Percentiles rank a stretch among this genome's conserved stretches.
Conservation (phyloP, 2,888 invertebrate genomes). For the Rhagophthalmus giganteus region DNA sequence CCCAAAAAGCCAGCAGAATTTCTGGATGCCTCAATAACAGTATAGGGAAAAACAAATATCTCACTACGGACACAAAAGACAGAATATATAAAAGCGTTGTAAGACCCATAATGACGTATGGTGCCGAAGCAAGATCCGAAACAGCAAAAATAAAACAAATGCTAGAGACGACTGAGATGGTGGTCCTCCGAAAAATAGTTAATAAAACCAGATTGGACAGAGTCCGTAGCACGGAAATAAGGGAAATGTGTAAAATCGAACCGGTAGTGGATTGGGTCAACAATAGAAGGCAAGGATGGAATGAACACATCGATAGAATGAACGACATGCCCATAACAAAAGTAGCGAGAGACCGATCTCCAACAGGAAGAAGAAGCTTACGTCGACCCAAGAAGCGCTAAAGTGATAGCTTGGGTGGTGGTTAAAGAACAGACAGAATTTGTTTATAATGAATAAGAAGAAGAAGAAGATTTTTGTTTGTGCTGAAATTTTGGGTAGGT, state of each 20-base stretch:
- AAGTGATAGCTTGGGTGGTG: no score
- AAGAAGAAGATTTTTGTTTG: no score
- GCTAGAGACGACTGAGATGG: neutral
- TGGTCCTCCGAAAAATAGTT: neutral
- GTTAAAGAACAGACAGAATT: no score
- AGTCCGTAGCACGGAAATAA: neutral
- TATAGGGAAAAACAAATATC: neutral
- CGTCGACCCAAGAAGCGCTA: no score
- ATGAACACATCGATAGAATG: neutral
- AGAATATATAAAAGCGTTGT: neutral
- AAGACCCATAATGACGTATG: slow-evolving; percentile 1
- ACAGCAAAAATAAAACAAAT: neutral
- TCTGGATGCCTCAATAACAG: slow-evolving; percentile 1
- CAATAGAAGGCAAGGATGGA: neutral
- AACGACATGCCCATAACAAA: neutral
- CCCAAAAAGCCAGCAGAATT: slow-evolving; percentile 1
- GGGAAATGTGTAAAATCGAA: neutral
- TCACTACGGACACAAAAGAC: neutral
- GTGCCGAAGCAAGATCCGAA: slow-evolving; percentile 1
- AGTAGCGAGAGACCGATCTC: neutral
- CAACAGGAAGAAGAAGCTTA: slow-evolving; percentile 2
- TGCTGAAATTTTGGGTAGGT: no score
- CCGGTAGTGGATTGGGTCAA: neutral
- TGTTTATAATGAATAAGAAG: no score
- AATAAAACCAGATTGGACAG: neutral